Conservation (phyloP, 2,888 invertebrate genomes). For the Meliscaeva auricollis region DNA sequence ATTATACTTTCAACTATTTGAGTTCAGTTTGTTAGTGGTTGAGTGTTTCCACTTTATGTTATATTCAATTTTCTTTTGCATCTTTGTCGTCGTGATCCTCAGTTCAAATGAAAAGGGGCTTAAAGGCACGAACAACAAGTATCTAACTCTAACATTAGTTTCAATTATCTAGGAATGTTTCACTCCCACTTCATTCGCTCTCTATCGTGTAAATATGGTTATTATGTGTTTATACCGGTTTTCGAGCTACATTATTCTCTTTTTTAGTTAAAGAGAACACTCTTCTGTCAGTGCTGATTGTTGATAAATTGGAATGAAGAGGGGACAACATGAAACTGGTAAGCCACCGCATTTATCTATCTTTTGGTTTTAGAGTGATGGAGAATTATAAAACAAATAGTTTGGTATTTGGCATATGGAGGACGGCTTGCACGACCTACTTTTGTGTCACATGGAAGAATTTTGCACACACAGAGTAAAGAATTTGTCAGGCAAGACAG, state of each 20-base stretch:
- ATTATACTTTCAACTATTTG: constrained; percentile 39
- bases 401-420: constrained; percentile 23
- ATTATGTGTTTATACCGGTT: constrained; percentile 26
- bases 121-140: not conserved
- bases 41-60: constrained; percentile 35
- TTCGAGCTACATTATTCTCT: constrained; percentile 8
- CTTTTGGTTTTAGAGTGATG: constrained; percentile 8
- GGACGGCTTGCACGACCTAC: constrained; percentile 58
- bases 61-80: not conserved
- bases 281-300: no score
- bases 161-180: constrained; percentile 45
- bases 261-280: constrained; percentile 27
- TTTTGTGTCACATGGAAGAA: constrained; percentile 55
- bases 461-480: constrained; percentile 35
- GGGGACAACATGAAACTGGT: constrained; percentile 12
- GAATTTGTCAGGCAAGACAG: constrained; percentile 36
- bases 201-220: constrained; percentile 27
- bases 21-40: not conserved
- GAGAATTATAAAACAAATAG: constrained; percentile 39
- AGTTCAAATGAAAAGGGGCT: constrained; percentile 12
- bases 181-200: constrained; percentile 46
- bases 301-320: not conserved
- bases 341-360: constrained; percentile 1
- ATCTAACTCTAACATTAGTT: constrained; percentile 33
- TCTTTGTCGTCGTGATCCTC: not conserved